These are phyloP conservation scores for Crotalus horridus DNA, from an alignment of 2,113 vertebrate genomes.

Conservation along the genomic window DNA sequence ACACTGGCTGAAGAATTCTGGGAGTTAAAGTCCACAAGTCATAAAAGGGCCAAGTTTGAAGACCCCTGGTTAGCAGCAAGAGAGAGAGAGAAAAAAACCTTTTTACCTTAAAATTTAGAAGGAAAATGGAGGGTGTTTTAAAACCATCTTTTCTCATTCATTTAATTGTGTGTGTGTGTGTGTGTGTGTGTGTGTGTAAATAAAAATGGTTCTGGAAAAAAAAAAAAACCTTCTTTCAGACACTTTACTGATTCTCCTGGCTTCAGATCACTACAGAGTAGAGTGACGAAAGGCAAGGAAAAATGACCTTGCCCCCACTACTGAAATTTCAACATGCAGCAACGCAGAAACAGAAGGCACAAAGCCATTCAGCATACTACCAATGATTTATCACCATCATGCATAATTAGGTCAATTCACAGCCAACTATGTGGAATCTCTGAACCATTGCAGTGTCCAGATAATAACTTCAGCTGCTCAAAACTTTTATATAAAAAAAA, in stretches of 20 bases:
- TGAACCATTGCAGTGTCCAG: not conserved
- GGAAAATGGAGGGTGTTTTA: not conserved
- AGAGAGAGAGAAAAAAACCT: too few species aligned
- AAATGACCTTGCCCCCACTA: not conserved
- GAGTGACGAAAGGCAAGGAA: not conserved
- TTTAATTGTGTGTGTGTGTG: not conserved
- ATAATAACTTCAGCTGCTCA: not conserved
- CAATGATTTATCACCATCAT: not conserved
- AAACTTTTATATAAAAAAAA: not conserved
- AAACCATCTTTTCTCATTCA: not conserved
- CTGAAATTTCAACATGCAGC: not conserved
- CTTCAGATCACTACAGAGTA: not conserved
- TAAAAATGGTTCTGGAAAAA: not conserved
- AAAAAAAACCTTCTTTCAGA: not conserved
- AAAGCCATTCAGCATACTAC: not conserved
- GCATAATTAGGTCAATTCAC: not conserved
- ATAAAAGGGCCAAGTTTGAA: too few species aligned
- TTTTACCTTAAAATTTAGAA: not conserved
- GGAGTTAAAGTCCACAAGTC: too few species aligned
- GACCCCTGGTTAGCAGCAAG: too few species aligned
- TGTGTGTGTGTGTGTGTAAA: too few species aligned
- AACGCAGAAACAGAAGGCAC: not conserved
- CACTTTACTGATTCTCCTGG: not conserved
- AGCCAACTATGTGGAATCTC: not conserved
- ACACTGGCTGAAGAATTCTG: too few species aligned